Base-by-base conservation (phyloP, 37 sponge, comb jelly and placozoan genomes). In the Mnemiopsis leidyi region DNA sequence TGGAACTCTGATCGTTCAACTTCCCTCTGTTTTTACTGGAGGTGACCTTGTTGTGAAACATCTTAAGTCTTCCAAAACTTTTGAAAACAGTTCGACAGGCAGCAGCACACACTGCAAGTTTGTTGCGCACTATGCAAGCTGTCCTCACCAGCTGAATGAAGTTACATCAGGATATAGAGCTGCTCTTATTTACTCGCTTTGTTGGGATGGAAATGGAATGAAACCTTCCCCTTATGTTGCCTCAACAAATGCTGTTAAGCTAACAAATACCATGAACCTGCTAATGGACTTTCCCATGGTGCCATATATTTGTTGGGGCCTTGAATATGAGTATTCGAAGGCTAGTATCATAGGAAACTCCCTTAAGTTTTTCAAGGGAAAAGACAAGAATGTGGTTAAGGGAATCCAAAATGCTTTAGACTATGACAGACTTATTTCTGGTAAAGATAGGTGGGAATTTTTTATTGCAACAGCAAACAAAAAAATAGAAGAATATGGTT, bases 81-180 rank as follows among this genome's bases (percentile, higher is more conserved):
- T 26, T 24, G 21, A 25, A 16, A 69, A 25, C 73, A 69, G 73
- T 69, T 21, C 73, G 23, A 21, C 73, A 23, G 73, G 73, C n/a
- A 69, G 73, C 21, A 25, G 29, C 73, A 69, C 73, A n/a, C 73
- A 69, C 73, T 69, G 73, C 73, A 69, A 26, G 73, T 69, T 69
- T 69, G 73, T 69, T 18, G 73, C 73, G 1, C 73, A 69, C n/a
- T 69, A 69, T 18, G 73, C 73, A 26, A 69, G 73, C 21, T 69
- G 73, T 69, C 73, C 73, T 23, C 73, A 69, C 21, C 24, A 69
- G 29, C 73, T 69, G 73, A 69, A 21, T 23, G 73, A 69, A 69
- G 29, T 69, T 25, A 69, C 73, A 5, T 69, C 73, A 26, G 73
- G 73, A 5, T 69, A 26, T 25, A 5, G 73, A 23, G 73, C 29